Base-by-base conservation (phyloP, 2,888 invertebrate species). In the Noctua janthina region DNA sequence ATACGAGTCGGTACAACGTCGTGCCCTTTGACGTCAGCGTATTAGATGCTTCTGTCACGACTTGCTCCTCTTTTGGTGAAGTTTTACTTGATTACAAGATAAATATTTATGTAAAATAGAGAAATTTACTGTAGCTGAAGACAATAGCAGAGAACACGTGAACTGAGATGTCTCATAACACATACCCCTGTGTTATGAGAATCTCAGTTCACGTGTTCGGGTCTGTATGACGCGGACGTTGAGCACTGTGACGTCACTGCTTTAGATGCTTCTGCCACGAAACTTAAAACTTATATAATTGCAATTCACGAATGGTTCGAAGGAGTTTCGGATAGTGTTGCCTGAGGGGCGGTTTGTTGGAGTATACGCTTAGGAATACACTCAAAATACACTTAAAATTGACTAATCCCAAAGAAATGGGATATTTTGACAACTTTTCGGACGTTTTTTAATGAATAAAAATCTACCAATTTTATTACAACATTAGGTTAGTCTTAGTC, bases 91-190 rank as follows among this genome's bases (percentile, higher is more conserved):
- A 62, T 29, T 29, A 62, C 2, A 7, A 6, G 17, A 8, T 62
- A 15, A 29, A 6, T 23, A 23, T 4, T 39, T 39, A 6, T 13
- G 5, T 54, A 7, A 54, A 54, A 54, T 29, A 66, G 20, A 66
- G 6, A 39, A 20, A 39, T 39, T 39, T 39, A 39, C 66, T 10
- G 35, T 64, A 20, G 15, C 0, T 17, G 29, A 35, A 11, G n/a
- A 95, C 95, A 95, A 95, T 94, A 89, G 92, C 87, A 91, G 91
- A 90, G 90, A 93, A 93, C 94, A 95, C 92, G 92, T 95, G 93
- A 95, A 96, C 96, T 96, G 95, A 96, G 95, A 95, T 95, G 95
- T 96, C 94, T 96, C 95, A 95, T 95, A 96, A 96, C 94, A 92
- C 87, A 29, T 29, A 29, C 29, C 29, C 1, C 29, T 29, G 29